Percentiles rank a stretch among this genome's conserved stretches.
These are phyloP conservation scores for Glaucopsyche alexis DNA, from an alignment of 2,888 invertebrate genomes.

Conservation along the genomic window DNA sequence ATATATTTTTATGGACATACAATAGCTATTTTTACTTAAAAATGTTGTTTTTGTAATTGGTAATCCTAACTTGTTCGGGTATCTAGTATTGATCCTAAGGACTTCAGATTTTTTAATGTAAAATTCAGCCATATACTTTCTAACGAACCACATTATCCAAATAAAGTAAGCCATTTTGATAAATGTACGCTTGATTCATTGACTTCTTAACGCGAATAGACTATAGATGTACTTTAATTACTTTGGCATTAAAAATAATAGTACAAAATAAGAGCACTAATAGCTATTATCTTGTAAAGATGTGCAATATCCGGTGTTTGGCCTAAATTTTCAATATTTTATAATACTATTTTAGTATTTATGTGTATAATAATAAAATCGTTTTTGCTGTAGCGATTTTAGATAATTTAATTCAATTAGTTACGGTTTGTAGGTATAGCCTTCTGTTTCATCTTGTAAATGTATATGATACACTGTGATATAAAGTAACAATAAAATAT, in stretches of 20 bases:
- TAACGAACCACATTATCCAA: no score
- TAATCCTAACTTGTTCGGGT: no score
- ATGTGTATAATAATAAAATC: neutral
- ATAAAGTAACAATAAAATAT: no score
- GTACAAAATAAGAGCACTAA: constrained; percentile 3
- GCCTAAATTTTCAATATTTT: constrained; percentile 5
- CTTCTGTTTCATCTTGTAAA: constrained; percentile 8
- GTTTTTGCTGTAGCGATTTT: neutral
- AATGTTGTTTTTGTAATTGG: no score
- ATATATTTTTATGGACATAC: no score
- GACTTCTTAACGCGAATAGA: no score
- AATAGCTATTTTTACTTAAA: no score
- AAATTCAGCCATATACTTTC: no score
- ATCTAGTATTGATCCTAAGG: no score
- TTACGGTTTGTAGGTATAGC: neutral
- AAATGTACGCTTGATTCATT: no score
- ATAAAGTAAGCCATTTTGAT: no score
- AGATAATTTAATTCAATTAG: constrained; percentile 24
- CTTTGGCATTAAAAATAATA: constrained; percentile 2
- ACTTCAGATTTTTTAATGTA: no score
- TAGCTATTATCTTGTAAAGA: constrained; percentile 6
- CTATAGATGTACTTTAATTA: neutral
- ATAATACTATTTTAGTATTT: constrained; percentile 1
- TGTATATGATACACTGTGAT: neutral
- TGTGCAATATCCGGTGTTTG: constrained; percentile 24